Evolutionary conservation across 2,888 invertebrate species (phyloP), one percentile per base, ranked within the genome.

Genomic region (Melanargia galathea): DNA sequence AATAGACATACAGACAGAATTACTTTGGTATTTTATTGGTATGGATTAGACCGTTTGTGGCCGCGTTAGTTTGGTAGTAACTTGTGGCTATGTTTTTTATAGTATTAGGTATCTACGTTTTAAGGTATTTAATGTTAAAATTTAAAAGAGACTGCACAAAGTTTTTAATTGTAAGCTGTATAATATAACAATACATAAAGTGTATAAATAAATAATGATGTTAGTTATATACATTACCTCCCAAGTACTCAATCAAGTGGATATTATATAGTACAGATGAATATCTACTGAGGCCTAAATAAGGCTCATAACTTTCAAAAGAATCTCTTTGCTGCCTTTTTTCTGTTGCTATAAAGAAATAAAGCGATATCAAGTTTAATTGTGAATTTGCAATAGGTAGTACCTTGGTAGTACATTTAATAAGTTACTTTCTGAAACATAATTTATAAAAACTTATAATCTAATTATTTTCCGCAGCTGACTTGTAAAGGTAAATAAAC

Each of bases 101-200:
- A n/a, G n/a, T n/a, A n/a, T n/a, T n/a, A n/a, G n/a, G n/a, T n/a
- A 22, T 22, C 20, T 24, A 26, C 1, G 26, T 40, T n/a, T 10
- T 20, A 56, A 43, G 11, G 40, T 24, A 52, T 52, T 35, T 24
- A 26, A 60, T 38, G 11, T 56, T 16, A 56, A 57, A 45, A 30
- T 48, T 30, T n/a, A n/a, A n/a, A 56, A 62, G 55, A 62, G 55
- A 62, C 61, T 62, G 61, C 61, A 56, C 61, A 62, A 49, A 56
- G 61, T 56, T 55, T 55, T 61, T 55, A 48, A 46, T 35, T 16
- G 13, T 52, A 55, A 55, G 46, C 11, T 61, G 48, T 20, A 24
- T 13, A 11, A 38, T 54, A 13, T 30, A 30, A 30, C 30, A 40
- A 38, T 13, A 3, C n/a, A 38, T 35, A 35, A 35, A n/a, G 11